phyloP scores from a whole-genome alignment of 2,888 invertebrate species.

The Thyatira batis region DNA sequence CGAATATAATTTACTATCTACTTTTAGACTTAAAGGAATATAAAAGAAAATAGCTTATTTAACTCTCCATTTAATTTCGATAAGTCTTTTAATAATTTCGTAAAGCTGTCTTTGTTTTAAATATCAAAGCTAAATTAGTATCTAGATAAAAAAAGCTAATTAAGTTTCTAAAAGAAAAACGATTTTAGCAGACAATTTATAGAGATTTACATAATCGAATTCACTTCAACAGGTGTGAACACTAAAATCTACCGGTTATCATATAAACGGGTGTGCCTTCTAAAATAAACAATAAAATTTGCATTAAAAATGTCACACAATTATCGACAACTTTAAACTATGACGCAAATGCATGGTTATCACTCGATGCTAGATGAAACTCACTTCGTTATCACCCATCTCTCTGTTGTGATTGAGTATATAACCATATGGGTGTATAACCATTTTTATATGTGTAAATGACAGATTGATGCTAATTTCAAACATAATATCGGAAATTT shows the following conservation, averaged over 20 bases:
- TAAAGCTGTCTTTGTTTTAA: no score
- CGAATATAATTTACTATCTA: no score
- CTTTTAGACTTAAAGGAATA: no score
- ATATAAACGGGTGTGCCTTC: not conserved
- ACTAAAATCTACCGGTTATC: not conserved
- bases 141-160: not conserved
- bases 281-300: not conserved
- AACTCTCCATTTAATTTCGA: no score
- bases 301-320: not conserved
- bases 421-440: not conserved
- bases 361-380: not conserved
- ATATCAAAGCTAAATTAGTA: no score
- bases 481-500: slow-evolving; percentile 29
- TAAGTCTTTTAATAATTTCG: no score
- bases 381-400: not conserved
- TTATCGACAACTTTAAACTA: not conserved
- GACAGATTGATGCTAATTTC: slow-evolving; percentile 33
- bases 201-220: not conserved
- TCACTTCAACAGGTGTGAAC: not conserved
- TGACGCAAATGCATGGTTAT: not conserved
- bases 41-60: no score
- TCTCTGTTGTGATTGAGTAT: not conserved
- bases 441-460: slow-evolving; percentile 16
- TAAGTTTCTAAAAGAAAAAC: not conserved
- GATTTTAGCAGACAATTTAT: not conserved